Base-by-base conservation (phyloP, 2,888 invertebrate genomes). In the Hypomecis punctinalis region DNA sequence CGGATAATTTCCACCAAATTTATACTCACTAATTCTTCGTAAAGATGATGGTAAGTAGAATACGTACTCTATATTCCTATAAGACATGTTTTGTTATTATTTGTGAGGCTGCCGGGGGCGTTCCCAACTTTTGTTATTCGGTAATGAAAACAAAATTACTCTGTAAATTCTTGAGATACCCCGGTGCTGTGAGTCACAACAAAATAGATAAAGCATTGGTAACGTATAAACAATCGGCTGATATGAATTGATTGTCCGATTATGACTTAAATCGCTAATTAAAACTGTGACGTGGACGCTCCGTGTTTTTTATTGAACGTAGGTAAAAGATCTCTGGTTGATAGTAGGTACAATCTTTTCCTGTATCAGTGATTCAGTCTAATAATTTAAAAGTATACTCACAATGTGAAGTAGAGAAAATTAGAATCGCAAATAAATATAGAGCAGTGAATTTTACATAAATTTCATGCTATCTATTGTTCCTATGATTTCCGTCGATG, bases 21-120 rank as follows among this genome's bases (percentile, higher is more conserved):
- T 11, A 6, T 47, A 9, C 36, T 36, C 5, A 10, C 5, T 11
- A 9, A 33, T 45, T 23, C 5, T 42, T 45, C 42, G 64, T 58
- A 71, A 85, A 81, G 60, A 89, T 89, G 88, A 89, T 89, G 88
- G 88, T 89, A 69, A 83, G 88, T 76, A 66, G 60, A 55, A 48
- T 53, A 11, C 9, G 7, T n/a, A 35, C 10, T 3, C 23, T n/a
- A 39, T 33, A 5, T 11, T 45, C 10, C 0, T 43, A 37, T 8
- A 6, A 37, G 9, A 33, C 33, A 36, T 48, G 49, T 33, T 66
- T 66, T 64, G 35, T 35, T 36, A 9, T 0, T 40, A 40, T 10
- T 42, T 51, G 35, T 35, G 23, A 9, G n/a, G 33, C 63, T 59
- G 70, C 76, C 75, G 84, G 86, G 86, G 87, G 87, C 85, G 86